These are phyloP conservation scores for Euura lappo DNA, from an alignment of 1,140 invertebrate genomes.

Conservation along the genomic window DNA sequence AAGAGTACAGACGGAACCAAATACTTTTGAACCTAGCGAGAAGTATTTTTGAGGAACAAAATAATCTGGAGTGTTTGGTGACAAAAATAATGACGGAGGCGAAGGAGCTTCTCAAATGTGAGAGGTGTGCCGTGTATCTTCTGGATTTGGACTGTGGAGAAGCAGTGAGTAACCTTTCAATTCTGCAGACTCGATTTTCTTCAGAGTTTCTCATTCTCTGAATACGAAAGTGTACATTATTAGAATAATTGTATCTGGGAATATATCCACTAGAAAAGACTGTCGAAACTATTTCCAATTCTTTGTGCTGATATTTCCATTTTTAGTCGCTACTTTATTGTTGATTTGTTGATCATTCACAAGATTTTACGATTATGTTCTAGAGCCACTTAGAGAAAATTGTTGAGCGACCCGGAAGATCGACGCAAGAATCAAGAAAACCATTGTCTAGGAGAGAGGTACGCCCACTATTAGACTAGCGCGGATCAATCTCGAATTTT, in stretches of 20 bases:
- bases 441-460: conserved; percentile 73
- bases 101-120: conserved; percentile 89
- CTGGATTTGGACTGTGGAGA: conserved; percentile 85
- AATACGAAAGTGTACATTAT: background rate
- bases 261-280: no score
- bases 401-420: conserved; percentile 73
- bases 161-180: conserved; percentile 68
- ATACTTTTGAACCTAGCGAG: conserved; percentile 56
- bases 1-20: conserved; percentile 94
- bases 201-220: background rate
- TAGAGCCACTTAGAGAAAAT: conserved; percentile 85
- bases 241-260: no score
- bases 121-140: conserved; percentile 89
- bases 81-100: conserved; percentile 97
- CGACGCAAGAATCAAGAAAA: conserved; percentile 62
- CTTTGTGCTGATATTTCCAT: no score
- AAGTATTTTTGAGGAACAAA: conserved; percentile 69
- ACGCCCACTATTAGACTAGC: conserved; percentile 39
- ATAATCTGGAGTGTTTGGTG: conserved; percentile 90
- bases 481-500: conserved; percentile 26
- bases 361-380: conserved; percentile 35
- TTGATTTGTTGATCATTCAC: no score
- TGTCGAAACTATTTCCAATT: no score
- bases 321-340: no score
- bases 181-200: no score